A percentile compares a stretch with the other conserved stretches of the same genome.
These are phyloP conservation scores for Pardosa pseudoannulata DNA, from an alignment of 2,888 invertebrate species.

Conservation along the genomic window DNA sequence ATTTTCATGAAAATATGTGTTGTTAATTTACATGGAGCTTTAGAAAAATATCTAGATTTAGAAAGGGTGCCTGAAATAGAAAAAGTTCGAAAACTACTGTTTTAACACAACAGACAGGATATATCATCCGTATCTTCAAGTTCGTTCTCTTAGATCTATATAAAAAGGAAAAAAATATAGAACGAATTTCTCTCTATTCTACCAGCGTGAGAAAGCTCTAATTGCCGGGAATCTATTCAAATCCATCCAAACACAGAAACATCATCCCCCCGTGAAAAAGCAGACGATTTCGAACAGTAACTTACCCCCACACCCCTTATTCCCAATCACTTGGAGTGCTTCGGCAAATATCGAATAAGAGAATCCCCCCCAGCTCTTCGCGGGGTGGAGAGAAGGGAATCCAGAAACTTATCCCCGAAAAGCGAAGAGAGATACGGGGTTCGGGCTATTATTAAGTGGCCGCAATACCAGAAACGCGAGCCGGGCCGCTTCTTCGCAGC, in stretches of 20 bases:
- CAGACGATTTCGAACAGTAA: not conserved
- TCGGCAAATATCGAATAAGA: not conserved
- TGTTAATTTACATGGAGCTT: too few relatives aligned
- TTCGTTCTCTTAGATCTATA: too few relatives aligned
- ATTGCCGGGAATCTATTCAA: too few relatives aligned
- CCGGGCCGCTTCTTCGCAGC: conserved; percentile 18
- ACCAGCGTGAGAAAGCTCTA: conserved; percentile 44
- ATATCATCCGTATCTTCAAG: too few relatives aligned
- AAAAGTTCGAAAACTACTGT: too few relatives aligned
- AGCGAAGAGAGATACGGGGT: conserved; percentile 47
- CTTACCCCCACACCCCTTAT: not conserved
- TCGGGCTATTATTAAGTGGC: conserved; percentile 61
- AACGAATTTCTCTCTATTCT: conserved; percentile 16
- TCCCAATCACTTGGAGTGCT: not conserved
- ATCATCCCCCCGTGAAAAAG: not conserved
- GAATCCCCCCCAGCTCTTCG: not conserved
- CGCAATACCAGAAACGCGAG: conserved; percentile 64
- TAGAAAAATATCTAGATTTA: too few relatives aligned
- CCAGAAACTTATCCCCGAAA: conserved; percentile 35
- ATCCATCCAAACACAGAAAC: conserved; percentile 10
- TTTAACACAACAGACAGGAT: too few relatives aligned
- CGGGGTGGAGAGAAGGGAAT: too few relatives aligned
- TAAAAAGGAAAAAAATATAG: too few relatives aligned
- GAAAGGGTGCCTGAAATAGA: too few relatives aligned
- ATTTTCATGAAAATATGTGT: too few relatives aligned